A percentile compares a stretch with the other conserved stretches of the same genome.
phyloP scores from a whole-genome alignment of 2,113 vertebrate species.

The Tricholaema leucomelas region DNA sequence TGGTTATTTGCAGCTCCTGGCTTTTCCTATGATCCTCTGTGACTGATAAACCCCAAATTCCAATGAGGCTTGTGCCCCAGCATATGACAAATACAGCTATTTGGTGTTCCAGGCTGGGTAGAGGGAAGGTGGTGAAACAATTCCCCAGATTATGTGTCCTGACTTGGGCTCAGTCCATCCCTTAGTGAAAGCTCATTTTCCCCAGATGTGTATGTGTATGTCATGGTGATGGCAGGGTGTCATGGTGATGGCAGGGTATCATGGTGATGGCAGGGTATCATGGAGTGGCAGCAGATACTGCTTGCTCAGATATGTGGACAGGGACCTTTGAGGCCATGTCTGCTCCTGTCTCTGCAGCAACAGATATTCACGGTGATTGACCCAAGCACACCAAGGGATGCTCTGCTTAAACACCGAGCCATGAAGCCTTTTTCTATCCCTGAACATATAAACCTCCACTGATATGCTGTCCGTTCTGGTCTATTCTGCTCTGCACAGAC shows the following conservation, averaged over 20 bases:
- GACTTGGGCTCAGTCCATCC: background rate
- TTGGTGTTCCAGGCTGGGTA: background rate
- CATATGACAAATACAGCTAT: background rate
- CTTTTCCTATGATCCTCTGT: background rate
- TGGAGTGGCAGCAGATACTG: background rate
- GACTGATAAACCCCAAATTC: background rate
- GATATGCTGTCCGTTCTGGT: background rate
- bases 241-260: fast-evolving
- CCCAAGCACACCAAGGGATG: background rate
- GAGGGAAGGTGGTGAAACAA: background rate
- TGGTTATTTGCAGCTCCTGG: background rate
- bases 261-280: background rate
- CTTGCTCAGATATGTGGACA: background rate
- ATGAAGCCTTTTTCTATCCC: background rate
- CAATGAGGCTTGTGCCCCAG: background rate
- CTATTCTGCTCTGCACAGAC: background rate
- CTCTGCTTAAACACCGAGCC: background rate
- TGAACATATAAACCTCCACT: background rate
- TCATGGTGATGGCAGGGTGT: background rate
- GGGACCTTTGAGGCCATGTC: background rate
- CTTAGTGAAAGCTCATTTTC: background rate
- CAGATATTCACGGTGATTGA: background rate
- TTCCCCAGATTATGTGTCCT: background rate
- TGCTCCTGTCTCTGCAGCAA: background rate
- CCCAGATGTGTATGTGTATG: background rate